Conservation (phyloP, 2,888 invertebrate genomes). For the Aleiodes testaceus region DNA sequence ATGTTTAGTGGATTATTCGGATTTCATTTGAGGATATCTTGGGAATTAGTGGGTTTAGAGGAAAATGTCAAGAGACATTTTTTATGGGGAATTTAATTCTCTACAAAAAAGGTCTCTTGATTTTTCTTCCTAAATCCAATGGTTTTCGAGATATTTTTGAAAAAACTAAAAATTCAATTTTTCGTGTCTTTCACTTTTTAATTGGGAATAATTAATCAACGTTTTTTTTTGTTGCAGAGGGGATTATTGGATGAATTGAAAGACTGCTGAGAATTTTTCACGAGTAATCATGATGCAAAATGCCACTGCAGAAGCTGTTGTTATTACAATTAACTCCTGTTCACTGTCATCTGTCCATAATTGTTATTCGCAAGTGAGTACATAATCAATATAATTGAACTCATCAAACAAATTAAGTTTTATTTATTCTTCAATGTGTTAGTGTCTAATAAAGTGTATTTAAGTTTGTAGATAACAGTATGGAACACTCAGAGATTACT, state of each 20-base stretch:
- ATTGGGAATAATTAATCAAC: not conserved
- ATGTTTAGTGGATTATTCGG: no score
- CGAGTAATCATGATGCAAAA: slow-evolving; percentile 60
- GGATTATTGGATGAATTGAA: slow-evolving; percentile 13
- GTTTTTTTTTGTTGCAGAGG: slow-evolving; percentile 20
- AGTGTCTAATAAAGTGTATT: slow-evolving; percentile 1
- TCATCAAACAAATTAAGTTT: not conserved
- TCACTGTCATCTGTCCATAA: slow-evolving; percentile 54
- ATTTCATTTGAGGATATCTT: no score
- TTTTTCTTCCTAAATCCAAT: no score
- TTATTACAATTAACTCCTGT: slow-evolving; percentile 53
- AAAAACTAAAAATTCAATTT: no score
- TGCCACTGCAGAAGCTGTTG: slow-evolving; percentile 55
- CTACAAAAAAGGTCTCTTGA: no score
- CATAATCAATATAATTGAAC: not conserved
- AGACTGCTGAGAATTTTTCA: slow-evolving; percentile 44
- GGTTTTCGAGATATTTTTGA: no score
- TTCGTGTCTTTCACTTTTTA: no score
- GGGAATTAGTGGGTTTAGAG: no score
- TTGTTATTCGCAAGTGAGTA: slow-evolving; percentile 61
- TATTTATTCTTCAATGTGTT: not conserved
- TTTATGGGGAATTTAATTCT: no score
- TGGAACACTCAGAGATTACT: slow-evolving; percentile 60
- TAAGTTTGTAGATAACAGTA: slow-evolving; percentile 60
- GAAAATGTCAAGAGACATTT: no score